A percentile compares a stretch with the other conserved stretches of the same genome.
phyloP scores from a whole-genome alignment of 2,888 invertebrate species.

The Microdon myrmicae region DNA sequence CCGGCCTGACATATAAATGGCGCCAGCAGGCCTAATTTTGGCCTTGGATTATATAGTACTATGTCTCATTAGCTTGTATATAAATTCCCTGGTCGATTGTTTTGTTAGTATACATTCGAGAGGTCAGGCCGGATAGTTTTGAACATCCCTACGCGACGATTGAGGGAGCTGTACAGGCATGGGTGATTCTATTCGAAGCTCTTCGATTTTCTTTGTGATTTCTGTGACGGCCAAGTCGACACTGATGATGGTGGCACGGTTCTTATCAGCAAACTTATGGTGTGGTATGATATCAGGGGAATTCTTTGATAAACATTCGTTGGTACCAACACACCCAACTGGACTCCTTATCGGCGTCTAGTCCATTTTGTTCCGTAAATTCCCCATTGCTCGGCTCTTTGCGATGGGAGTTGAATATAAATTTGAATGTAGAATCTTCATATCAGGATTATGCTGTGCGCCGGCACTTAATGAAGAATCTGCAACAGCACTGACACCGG shows the following conservation, averaged over 20 bases:
- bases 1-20: too few species aligned
- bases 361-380: conserved; percentile 36
- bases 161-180: conserved; percentile 29
- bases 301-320: conserved; percentile 57
- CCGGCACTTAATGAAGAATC: background rate
- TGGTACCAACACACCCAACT: conserved; percentile 18
- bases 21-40: too few species aligned
- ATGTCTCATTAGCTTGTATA: too few species aligned
- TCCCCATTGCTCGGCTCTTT: conserved; percentile 46
- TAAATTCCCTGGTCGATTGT: too few species aligned
- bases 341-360: conserved; percentile 40
- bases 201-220: conserved; percentile 60
- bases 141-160: conserved; percentile 11
- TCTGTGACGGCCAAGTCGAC: conserved; percentile 61
- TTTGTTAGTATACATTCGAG: too few species aligned
- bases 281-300: conserved; percentile 69
- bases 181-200: conserved; percentile 56
- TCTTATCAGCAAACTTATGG: conserved; percentile 54
- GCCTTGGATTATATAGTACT: too few species aligned
- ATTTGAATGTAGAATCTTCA: too few species aligned
- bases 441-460: too few species aligned
- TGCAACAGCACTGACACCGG: too few species aligned
- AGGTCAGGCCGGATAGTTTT: too few species aligned
- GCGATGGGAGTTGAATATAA: conserved; percentile 33
- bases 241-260: conserved; percentile 21